Evolutionary conservation across 2,797 vertebrate genomes (phyloP), one percentile per base, ranked within the genome.

Genomic region (Anas georgica): DNA sequence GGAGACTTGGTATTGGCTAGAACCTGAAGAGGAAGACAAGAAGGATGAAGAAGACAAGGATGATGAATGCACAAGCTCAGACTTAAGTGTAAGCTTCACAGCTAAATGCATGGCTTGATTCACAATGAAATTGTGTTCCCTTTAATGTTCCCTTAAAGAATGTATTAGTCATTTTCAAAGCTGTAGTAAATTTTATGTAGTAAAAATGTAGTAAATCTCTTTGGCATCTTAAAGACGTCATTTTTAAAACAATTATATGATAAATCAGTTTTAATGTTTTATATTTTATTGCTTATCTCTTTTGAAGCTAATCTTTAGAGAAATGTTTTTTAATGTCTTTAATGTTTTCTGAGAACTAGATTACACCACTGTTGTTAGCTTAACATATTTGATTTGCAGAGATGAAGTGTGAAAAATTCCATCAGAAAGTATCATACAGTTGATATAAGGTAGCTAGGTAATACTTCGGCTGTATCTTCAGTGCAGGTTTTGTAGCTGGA

Each of bases 1-100:
- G 75, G 98, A 98, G 90, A 55, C 87, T 23, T 98, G 98, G 98
- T 98, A 98, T 94, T 98, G 98, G 98, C 87, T 97, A 84, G 90
- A 75, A 68, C 69, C 90, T 45, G 96, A 97, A 88, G 93, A 97
- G 12, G 97, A 98, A 68, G 95, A 97, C 17, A 93, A 95, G 31
- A 94, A 97, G 23, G 96, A 97, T 59, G 95, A 97, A 14, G 96
- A 98, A 12, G 93, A 97, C 10, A 54, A 98, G 15, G 86, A 97
- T 86, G 97, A 97, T 81, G 97, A 98, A 76, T 82, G 81, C 74
- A 68, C 68, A 29, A 95, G 83, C 60, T 96, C 96, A 92, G 97
- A 97, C 66, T 88, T 98, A 94, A 97, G 90, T 66, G 97, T 98
- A 97, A 88, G 97, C 68, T 73, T 45, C 87, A 41, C 39, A n/a